Conservation (phyloP, 2,797 vertebrate species). For the Yasuhikotakia modesta region DNA sequence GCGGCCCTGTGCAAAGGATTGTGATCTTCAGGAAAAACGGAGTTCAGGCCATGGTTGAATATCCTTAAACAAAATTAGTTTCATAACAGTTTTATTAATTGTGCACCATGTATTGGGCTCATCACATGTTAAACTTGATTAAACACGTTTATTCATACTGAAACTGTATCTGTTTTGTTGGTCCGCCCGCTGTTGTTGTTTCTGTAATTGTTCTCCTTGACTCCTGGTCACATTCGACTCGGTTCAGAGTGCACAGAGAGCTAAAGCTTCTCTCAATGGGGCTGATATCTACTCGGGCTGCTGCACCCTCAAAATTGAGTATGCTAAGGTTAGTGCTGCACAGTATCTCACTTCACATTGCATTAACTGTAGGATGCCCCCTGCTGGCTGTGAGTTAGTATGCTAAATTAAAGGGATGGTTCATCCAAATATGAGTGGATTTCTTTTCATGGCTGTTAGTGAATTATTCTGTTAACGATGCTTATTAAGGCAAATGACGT, state of each 20-base stretch:
- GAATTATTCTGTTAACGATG: too few species aligned
- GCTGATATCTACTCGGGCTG: conserved; percentile 97
- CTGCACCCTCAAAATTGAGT: conserved; percentile 96
- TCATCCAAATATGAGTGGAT: neutral
- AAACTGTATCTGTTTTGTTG: neutral
- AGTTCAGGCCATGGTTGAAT: conserved; percentile 98
- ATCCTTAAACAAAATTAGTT: conserved; percentile 79
- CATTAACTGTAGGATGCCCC: neutral
- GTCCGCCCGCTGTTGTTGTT: neutral
- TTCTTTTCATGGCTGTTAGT: too few species aligned
- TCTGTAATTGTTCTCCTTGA: conserved; percentile 65
- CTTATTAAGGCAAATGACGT: too few species aligned
- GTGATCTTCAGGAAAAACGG: conserved; percentile 98
- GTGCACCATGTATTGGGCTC: neutral
- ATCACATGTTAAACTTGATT: neutral
- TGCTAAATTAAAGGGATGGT: neutral
- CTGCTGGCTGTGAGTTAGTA: neutral
- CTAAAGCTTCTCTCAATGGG: conserved; percentile 94
- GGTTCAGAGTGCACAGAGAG: conserved; percentile 93
- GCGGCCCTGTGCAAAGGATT: conserved; percentile 94
- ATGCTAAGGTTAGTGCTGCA: conserved; percentile 87
- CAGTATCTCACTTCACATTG: neutral
- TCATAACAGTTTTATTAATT: neutral
- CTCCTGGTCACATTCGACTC: conserved; percentile 85
- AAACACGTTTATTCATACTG: neutral